Conservation (phyloP, 2,113 vertebrate species). For the Bubalus kerabau region DNA sequence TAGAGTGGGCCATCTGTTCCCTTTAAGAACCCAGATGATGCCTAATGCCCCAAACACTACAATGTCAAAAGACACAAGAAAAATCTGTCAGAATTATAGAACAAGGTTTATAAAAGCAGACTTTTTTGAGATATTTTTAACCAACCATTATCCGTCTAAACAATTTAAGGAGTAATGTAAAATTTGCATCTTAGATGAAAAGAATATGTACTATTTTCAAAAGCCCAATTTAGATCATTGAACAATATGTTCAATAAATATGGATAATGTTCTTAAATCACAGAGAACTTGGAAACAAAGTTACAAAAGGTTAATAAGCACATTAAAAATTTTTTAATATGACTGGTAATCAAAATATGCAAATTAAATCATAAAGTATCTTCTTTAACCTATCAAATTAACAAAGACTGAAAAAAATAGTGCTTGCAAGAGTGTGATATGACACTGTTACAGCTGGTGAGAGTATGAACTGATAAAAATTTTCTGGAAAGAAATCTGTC, state of each 20-base stretch:
- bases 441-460: slow-evolving; percentile 8
- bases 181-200: neutral
- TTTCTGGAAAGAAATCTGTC: slow-evolving; percentile 30
- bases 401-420: neutral
- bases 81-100: neutral
- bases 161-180: neutral
- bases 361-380: neutral
- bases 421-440: neutral
- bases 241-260: neutral
- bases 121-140: slow-evolving; percentile 4
- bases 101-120: neutral
- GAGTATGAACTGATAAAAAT: neutral
- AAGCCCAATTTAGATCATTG: neutral
- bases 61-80: neutral
- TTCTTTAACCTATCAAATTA: slow-evolving; percentile 29
- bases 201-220: neutral
- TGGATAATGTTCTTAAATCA: neutral
- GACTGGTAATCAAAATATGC: slow-evolving; percentile 2
- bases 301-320: slow-evolving; percentile 1
- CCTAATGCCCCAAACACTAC: neutral
- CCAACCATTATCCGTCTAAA: neutral
- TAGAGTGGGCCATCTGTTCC: neutral
- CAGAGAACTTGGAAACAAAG: neutral
- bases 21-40: neutral
- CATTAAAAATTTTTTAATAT: neutral